phyloP scores from a whole-genome alignment of 2,888 invertebrate species.

The Creontiades dilutus region DNA sequence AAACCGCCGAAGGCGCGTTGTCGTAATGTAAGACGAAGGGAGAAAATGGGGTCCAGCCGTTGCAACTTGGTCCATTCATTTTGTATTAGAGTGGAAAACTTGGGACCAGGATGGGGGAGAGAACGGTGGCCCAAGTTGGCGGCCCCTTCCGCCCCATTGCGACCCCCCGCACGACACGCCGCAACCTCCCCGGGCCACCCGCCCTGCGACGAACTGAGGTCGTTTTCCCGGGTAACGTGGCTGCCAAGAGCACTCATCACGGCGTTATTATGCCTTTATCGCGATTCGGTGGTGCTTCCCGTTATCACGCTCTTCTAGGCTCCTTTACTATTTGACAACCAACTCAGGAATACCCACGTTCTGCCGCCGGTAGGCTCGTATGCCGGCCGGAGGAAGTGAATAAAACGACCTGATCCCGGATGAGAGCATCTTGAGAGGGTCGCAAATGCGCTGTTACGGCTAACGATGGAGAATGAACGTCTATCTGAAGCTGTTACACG shows the following conservation, averaged over 20 bases:
- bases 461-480: too few relatives aligned
- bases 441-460: too few relatives aligned
- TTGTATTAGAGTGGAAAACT: conserved; percentile 62
- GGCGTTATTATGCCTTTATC: conserved; percentile 33
- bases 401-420: not conserved
- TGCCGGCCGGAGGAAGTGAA: not conserved
- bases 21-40: conserved; percentile 39
- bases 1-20: not conserved
- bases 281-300: not conserved
- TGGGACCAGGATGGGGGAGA: conserved; percentile 22
- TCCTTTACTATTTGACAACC: conserved; percentile 31
- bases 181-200: too few relatives aligned
- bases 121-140: not conserved
- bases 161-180: not conserved
- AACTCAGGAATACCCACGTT: not conserved
- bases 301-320: conserved; percentile 23
- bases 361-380: not conserved
- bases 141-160: not conserved
- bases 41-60: conserved; percentile 42
- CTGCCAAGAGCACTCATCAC: conserved; percentile 10
- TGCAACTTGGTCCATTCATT: conserved; percentile 59
- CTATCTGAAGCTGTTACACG: too few relatives aligned
- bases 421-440: too few relatives aligned
- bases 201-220: not conserved
- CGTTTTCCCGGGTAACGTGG: not conserved